phyloP scores from a whole-genome alignment of 2,888 invertebrate species.

The Parapristionchus giblindavisi region DNA sequence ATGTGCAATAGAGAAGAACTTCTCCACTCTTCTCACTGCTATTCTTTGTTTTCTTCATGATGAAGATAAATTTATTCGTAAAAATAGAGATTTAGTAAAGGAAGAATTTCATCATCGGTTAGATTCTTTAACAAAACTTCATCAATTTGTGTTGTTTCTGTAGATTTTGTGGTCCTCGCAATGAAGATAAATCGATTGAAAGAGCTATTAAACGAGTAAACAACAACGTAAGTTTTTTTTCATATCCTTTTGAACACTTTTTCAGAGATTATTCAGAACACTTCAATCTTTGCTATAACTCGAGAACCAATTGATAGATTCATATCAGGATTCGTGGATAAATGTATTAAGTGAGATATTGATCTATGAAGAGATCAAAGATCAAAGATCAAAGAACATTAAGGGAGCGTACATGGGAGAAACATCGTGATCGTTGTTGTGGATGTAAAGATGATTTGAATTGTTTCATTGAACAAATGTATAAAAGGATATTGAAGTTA shows the following conservation, averaged over 20 bases:
- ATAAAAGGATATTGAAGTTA: slow-evolving; percentile 29
- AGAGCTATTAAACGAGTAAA: background rate
- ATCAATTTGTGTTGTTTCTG: too few relatives aligned
- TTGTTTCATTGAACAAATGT: slow-evolving; percentile 40
- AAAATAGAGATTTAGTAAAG: slow-evolving; percentile 26
- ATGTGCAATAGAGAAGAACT: slow-evolving; percentile 43
- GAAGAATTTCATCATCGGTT: slow-evolving; percentile 39
- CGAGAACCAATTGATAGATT: slow-evolving; percentile 44
- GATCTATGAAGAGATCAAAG: background rate
- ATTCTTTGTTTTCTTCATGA: slow-evolving; percentile 43
- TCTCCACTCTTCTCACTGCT: slow-evolving; percentile 42
- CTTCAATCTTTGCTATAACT: slow-evolving; percentile 28
- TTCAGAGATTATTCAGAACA: background rate
- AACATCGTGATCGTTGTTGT: slow-evolving; percentile 29
- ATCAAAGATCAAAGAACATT: background rate
- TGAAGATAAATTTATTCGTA: slow-evolving; percentile 7
- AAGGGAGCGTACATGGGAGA: slow-evolving; percentile 27
- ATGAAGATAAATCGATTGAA: slow-evolving; percentile 22
- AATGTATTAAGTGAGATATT: slow-evolving; percentile 38
- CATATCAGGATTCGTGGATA: slow-evolving; percentile 44
- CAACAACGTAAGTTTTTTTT: background rate
- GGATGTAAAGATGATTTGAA: slow-evolving; percentile 38
- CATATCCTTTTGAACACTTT: background rate
- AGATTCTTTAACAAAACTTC: too few relatives aligned
- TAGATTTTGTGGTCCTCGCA: slow-evolving; percentile 39